Percentiles rank a stretch among this genome's conserved stretches.
phyloP scores from a whole-genome alignment of 2,113 vertebrate species.

The Sus scrofa region T2T-Sscrofa CM000819.6:89987001-89987500 shows the following conservation, averaged over 20 bases:
- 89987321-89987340: not conserved
- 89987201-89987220: slow-evolving; percentile 39
- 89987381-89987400: slow-evolving; percentile 9
- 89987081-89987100: slow-evolving; percentile 49
- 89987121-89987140: not conserved
- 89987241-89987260: slow-evolving; percentile 62
- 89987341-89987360: slow-evolving; percentile 39
- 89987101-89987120: slow-evolving; percentile 57
- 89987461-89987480: not conserved
- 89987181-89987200: slow-evolving; percentile 78
- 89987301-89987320: slow-evolving; percentile 20
- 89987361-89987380: slow-evolving; percentile 1
- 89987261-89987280: slow-evolving; percentile 28
- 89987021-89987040: not conserved
- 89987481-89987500: not conserved
- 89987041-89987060: not conserved
- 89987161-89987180: slow-evolving; percentile 77
- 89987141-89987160: slow-evolving; percentile 56
- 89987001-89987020: fast-evolving
- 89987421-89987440: not conserved
- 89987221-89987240: slow-evolving; percentile 78
- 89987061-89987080: not conserved
- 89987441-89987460: not conserved
- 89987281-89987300: slow-evolving; percentile 65
- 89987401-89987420: slow-evolving; percentile 41